phyloP scores from a whole-genome alignment of 2,797 vertebrate species.

The Oreonectes daqikongensis region DNA sequence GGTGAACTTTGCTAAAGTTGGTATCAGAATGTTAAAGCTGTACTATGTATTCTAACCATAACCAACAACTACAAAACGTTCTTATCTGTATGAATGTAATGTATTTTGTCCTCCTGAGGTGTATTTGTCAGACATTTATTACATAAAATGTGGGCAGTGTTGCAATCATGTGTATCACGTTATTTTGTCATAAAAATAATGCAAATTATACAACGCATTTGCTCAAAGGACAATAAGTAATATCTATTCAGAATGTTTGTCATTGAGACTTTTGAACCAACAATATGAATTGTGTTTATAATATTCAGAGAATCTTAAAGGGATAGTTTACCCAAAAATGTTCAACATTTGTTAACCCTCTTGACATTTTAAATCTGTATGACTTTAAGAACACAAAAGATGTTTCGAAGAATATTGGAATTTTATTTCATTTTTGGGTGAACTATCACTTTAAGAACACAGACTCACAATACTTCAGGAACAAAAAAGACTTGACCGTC shows the following conservation, averaged over 20 bases:
- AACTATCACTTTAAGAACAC: too few species aligned
- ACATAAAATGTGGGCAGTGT: constrained; percentile 63
- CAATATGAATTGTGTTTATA: too few species aligned
- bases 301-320: too few species aligned
- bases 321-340: too few species aligned
- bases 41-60: constrained; percentile 58
- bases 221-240: constrained; percentile 8
- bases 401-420: too few species aligned
- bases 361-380: too few species aligned
- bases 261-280: constrained; percentile 30
- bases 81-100: constrained; percentile 72
- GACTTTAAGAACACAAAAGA: too few species aligned
- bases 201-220: background rate
- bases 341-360: too few species aligned
- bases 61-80: constrained; percentile 61
- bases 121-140: constrained; percentile 60
- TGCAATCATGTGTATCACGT: constrained; percentile 65
- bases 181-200: constrained; percentile 60
- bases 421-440: too few species aligned
- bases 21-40: constrained; percentile 62
- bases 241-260: constrained; percentile 27
- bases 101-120: constrained; percentile 60
- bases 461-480: constrained; percentile 6
- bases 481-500: background rate
- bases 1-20: constrained; percentile 36